phyloP scores from a whole-genome alignment of 2,797 vertebrate species.

The Apogon hyalosoma region DNA sequence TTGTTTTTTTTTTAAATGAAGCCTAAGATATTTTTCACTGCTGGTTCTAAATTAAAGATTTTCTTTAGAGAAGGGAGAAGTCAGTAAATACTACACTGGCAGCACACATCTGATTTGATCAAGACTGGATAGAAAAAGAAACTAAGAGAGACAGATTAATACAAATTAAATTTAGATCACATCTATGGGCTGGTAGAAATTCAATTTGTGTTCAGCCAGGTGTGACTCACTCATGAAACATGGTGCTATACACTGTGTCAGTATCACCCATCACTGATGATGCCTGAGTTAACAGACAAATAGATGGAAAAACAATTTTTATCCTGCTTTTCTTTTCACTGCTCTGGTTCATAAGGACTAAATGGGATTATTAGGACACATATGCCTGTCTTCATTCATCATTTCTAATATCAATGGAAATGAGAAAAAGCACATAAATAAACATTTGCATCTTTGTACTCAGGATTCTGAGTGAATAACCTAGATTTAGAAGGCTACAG shows the following conservation, averaged over 20 bases:
- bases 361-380: not conserved
- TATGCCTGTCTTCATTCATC: not conserved
- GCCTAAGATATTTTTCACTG: not conserved
- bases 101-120: not conserved
- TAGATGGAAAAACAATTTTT: not conserved
- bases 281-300: not conserved
- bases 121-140: slow-evolving; percentile 8
- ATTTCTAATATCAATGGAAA: too few species aligned
- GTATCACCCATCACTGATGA: not conserved
- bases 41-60: not conserved
- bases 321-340: not conserved
- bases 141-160: not conserved
- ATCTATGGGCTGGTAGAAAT: slow-evolving; percentile 6
- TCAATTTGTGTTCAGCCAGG: slow-evolving; percentile 27
- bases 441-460: not conserved
- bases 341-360: not conserved
- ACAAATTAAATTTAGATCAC: slow-evolving; percentile 14
- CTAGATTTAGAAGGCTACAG: too few species aligned
- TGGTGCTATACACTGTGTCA: not conserved
- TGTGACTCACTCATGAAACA: slow-evolving; percentile 21
- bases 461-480: too few species aligned
- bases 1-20: too few species aligned
- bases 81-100: not conserved
- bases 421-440: not conserved
- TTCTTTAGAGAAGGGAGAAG: not conserved